Percentiles rank a stretch among this genome's conserved stretches.
Conservation (phyloP, 2,797 vertebrate species). For the Leptodactylus fallax region DNA sequence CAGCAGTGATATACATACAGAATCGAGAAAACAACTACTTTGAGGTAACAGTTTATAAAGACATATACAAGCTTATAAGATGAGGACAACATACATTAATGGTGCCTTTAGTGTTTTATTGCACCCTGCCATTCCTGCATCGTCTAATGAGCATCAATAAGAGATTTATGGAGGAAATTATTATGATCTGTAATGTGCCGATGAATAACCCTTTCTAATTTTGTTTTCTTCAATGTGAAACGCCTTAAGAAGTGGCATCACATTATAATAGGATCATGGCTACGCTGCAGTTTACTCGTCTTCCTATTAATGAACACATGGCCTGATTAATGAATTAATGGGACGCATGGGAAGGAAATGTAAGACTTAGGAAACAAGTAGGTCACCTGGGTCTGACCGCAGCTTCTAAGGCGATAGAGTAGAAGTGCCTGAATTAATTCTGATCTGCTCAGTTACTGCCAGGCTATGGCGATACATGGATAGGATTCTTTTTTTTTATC, state of each 20-base stretch:
- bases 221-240: too few relatives aligned
- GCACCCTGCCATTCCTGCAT: not conserved
- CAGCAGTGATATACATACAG: too few relatives aligned
- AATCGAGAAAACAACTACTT: too few relatives aligned
- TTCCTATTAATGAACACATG: slow-evolving; percentile 32
- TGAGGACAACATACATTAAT: not conserved
- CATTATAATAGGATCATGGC: slow-evolving; percentile 14
- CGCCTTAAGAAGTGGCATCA: not conserved
- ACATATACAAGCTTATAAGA: too few relatives aligned
- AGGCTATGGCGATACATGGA: slow-evolving; percentile 10
- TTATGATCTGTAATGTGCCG: slow-evolving; percentile 12
- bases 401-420: not conserved
- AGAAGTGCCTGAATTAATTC: slow-evolving; percentile 41
- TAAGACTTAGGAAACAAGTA: slow-evolving; percentile 34
- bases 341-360: not conserved
- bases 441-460: slow-evolving; percentile 30
- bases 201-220: too few relatives aligned
- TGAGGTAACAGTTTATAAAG: too few relatives aligned
- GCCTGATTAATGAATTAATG: slow-evolving; percentile 46
- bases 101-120: not conserved
- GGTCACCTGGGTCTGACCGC: not conserved
- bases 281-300: slow-evolving; percentile 10
- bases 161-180: not conserved
- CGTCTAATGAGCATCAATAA: not conserved
- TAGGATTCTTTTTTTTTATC: not conserved